A percentile compares a stretch with the other conserved stretches of the same genome.
Conservation (phyloP, 2,113 vertebrate genomes). For the Ursus arctos region DNA sequence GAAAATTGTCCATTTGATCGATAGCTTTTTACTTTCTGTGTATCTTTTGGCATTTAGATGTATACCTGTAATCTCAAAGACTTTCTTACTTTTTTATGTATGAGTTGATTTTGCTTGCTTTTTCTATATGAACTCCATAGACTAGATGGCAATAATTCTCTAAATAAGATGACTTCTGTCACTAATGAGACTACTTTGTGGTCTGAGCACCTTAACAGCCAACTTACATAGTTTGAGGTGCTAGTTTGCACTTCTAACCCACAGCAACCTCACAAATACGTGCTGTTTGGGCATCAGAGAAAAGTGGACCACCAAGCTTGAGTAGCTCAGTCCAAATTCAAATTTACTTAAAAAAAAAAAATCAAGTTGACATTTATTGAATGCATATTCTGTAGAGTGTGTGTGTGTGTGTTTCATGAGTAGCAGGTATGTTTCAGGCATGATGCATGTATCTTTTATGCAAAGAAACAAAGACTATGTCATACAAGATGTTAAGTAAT, state of each 20-base stretch:
- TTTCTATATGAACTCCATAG: not conserved
- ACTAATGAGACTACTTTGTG: not conserved
- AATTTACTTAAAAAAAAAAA: not conserved
- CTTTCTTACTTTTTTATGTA: conserved; percentile 49
- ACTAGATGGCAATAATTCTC: not conserved
- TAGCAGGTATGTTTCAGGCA: not conserved
- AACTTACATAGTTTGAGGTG: not conserved
- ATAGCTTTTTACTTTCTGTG: not conserved
- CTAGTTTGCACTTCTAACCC: not conserved
- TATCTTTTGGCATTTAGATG: conserved; percentile 42
- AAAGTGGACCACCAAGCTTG: not conserved
- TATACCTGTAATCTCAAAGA: not conserved
- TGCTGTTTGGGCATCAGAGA: not conserved
- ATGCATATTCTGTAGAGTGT: not conserved
- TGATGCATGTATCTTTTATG: not conserved
- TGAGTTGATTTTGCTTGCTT: conserved; percentile 22
- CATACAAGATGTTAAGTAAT: not conserved
- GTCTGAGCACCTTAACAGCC: not conserved
- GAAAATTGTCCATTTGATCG: conserved; percentile 57
- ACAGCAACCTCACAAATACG: not conserved
- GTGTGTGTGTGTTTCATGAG: not conserved
- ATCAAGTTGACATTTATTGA: not conserved
- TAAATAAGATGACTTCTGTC: not conserved
- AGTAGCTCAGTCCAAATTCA: conserved; percentile 12
- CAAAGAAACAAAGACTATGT: not conserved